Evolutionary conservation across 2,888 invertebrate genomes (phyloP).

Genomic region (Eupithecia abbreviata): DNA sequence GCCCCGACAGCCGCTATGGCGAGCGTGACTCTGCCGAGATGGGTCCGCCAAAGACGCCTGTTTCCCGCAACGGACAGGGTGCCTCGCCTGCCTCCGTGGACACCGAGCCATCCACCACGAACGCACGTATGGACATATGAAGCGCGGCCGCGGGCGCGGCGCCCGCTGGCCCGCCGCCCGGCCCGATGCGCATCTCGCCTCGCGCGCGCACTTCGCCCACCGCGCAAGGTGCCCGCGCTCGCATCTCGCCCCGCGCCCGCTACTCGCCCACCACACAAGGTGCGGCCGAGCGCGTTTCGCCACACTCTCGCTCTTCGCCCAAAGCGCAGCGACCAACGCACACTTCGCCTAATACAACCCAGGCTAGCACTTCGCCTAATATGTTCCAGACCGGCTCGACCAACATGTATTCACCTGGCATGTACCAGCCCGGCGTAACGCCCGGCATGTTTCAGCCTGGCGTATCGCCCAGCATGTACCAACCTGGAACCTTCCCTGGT

Average conservation of each 20-base stretch:
- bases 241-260: slow-evolving; percentile 13
- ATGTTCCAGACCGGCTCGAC: slow-evolving; percentile 8
- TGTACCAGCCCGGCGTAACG: slow-evolving; percentile 13
- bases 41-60: slow-evolving; percentile 75
- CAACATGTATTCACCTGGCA: slow-evolving; percentile 11
- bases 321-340: background rate
- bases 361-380: slow-evolving; percentile 7
- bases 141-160: slow-evolving; percentile 78
- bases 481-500: slow-evolving; percentile 1
- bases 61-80: slow-evolving; percentile 71
- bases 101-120: slow-evolving; percentile 82
- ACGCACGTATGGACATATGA: slow-evolving; percentile 84
- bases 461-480: slow-evolving; percentile 13
- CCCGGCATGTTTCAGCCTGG: slow-evolving; percentile 7
- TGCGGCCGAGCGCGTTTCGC: slow-evolving; percentile 1
- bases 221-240: slow-evolving; percentile 4
- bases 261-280: slow-evolving; percentile 15
- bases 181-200: slow-evolving; percentile 48
- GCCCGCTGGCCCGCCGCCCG: slow-evolving; percentile 51
- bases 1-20: slow-evolving; percentile 85
- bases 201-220: slow-evolving; percentile 12
- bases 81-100: slow-evolving; percentile 78
- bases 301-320: slow-evolving; percentile 20
- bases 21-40: slow-evolving; percentile 84
- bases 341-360: background rate